Conservation (phyloP, 2,113 vertebrate species). For the Thymallus thymallus region DNA sequence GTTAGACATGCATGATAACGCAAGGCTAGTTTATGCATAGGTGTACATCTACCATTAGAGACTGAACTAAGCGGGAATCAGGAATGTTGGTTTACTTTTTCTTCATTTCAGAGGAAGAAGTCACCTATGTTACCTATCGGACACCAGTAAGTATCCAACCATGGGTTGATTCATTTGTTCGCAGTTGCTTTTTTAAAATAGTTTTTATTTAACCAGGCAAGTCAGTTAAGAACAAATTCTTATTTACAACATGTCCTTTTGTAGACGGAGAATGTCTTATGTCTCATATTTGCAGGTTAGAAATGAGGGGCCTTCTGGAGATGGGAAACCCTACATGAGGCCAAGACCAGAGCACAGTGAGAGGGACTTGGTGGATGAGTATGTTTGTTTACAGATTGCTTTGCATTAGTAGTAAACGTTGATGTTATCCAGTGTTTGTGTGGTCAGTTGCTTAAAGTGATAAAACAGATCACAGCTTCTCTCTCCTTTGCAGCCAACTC, state of each 20-base stretch:
- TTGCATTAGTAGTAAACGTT: too few relatives aligned
- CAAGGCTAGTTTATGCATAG: too few relatives aligned
- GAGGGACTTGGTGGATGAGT: conserved; percentile 45
- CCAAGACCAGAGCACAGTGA: conserved; percentile 43
- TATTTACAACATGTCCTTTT: neutral
- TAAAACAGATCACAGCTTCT: neutral
- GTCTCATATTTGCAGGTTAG: conserved; percentile 39
- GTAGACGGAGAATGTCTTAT: neutral
- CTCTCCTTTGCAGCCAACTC: conserved; percentile 27
- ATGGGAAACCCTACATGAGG: conserved; percentile 47
- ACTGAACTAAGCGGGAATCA: neutral
- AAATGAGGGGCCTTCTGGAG: conserved; percentile 15
- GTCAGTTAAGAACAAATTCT: too few relatives aligned
- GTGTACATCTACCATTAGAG: too few relatives aligned
- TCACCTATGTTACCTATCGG: conserved; percentile 61
- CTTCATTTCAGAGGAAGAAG: conserved; percentile 60
- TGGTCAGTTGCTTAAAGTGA: too few relatives aligned
- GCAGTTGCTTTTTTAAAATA: too few relatives aligned
- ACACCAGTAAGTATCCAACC: conserved; percentile 56
- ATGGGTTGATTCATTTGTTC: neutral
- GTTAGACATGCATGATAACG: neutral
- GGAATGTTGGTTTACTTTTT: neutral
- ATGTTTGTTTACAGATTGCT: conserved; percentile 14
- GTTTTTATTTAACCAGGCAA: too few relatives aligned
- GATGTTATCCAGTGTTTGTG: too few relatives aligned